A percentile compares a stretch with the other conserved stretches of the same genome.
phyloP scores from a whole-genome alignment of 2,888 invertebrate species.

The Tachina grossa region DNA sequence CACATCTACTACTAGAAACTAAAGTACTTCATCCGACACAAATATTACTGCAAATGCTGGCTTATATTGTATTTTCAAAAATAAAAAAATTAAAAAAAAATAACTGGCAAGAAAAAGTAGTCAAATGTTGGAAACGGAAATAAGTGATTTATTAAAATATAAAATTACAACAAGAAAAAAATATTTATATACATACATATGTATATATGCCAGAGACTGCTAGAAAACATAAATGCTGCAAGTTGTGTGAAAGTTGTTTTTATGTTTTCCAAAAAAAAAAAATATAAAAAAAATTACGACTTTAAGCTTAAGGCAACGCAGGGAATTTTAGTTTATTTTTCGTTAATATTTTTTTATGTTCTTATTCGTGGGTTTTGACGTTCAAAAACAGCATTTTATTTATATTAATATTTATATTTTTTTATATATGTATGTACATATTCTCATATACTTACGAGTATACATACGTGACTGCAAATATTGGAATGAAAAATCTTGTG shows the following conservation, averaged over 20 bases:
- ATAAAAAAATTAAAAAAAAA: neutral
- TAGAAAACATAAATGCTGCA: slow-evolving; percentile 19
- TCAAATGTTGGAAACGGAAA: slow-evolving; percentile 54
- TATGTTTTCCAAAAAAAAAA: neutral
- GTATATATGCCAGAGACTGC: neutral
- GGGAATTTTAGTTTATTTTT: slow-evolving; percentile 20
- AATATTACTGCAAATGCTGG: slow-evolving; percentile 18
- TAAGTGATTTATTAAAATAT: slow-evolving; percentile 68
- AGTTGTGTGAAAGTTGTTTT: slow-evolving; percentile 47
- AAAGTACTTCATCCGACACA: slow-evolving; percentile 1
- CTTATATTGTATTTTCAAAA: slow-evolving; percentile 19
- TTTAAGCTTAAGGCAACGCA: slow-evolving; percentile 24
- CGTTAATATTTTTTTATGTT: slow-evolving; percentile 12
- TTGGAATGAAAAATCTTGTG: slow-evolving; percentile 29
- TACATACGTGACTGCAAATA: neutral
- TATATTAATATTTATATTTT: slow-evolving; percentile 30
- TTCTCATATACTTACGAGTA: too few species aligned
- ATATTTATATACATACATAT: too few species aligned
- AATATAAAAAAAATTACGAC: neutral
- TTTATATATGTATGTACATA: neutral
- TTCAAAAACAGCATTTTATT: slow-evolving; percentile 48
- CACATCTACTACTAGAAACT: neutral
- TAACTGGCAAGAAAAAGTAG: neutral
- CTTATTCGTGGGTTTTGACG: slow-evolving; percentile 18
- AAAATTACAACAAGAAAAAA: slow-evolving; percentile 25